Percentiles rank a stretch among this genome's conserved stretches.
These are phyloP conservation scores for Meles meles DNA, from an alignment of 2,113 vertebrate genomes.

Conservation along the genomic window DNA sequence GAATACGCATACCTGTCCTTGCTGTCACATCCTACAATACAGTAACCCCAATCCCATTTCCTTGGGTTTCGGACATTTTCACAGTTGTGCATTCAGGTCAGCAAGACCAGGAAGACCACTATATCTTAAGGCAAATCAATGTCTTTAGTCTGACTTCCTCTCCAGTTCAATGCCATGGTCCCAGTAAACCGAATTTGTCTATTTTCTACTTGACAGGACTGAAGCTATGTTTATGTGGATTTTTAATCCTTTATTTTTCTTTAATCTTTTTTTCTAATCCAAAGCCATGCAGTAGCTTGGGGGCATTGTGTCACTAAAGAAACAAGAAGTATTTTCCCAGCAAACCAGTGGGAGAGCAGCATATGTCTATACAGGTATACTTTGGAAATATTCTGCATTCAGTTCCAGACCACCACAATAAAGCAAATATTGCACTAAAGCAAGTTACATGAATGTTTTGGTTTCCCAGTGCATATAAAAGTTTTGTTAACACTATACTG, in stretches of 20 bases:
- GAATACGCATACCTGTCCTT: neutral
- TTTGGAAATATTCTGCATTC: neutral
- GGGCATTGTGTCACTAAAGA: neutral
- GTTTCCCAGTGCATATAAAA: neutral
- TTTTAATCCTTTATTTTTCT: neutral
- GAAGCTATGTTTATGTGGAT: neutral
- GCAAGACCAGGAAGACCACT: neutral
- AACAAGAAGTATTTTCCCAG: neutral
- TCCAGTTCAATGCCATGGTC: neutral
- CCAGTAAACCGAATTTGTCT: slow-evolving; percentile 1
- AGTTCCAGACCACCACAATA: neutral
- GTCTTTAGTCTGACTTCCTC: neutral
- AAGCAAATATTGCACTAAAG: neutral
- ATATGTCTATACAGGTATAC: neutral
- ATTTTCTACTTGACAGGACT: neutral
- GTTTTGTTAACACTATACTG: neutral
- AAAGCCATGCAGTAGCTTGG: neutral
- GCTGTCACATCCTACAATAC: neutral
- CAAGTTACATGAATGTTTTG: neutral
- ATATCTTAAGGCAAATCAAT: neutral
- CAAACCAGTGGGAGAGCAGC: neutral
- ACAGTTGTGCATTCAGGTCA: neutral
- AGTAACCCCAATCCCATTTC: neutral
- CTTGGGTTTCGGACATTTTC: neutral
- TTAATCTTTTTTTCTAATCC: neutral